phyloP scores from a whole-genome alignment of 2,797 vertebrate genomes.

The Alauda arvensis region DNA sequence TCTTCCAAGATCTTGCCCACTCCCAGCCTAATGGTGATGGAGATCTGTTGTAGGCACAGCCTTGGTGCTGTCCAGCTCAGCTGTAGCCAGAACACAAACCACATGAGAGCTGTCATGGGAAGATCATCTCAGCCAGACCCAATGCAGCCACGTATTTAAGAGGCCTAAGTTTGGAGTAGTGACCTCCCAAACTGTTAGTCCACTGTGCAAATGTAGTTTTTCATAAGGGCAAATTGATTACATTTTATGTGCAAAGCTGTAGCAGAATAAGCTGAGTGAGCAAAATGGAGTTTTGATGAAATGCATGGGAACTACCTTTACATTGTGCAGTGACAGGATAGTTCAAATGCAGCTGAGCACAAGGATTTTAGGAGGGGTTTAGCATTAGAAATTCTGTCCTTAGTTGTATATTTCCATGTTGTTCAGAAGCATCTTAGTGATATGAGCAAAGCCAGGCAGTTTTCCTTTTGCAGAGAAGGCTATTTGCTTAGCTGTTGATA shows the following conservation, averaged over 20 bases:
- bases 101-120: rapidly evolving
- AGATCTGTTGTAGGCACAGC: not conserved
- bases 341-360: not conserved
- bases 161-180: not conserved
- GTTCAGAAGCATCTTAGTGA: not conserved
- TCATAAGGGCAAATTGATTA: not conserved
- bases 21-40: too few relatives aligned
- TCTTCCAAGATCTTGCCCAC: not conserved
- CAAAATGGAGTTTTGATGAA: not conserved
- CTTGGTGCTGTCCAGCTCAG: not conserved
- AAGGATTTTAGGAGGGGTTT: not conserved
- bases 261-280: not conserved
- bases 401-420: not conserved
- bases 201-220: not conserved
- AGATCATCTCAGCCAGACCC: not conserved
- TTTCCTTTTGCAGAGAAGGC: not conserved
- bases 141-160: rapidly evolving
- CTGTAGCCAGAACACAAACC: not conserved
- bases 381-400: not conserved
- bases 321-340: not conserved
- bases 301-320: not conserved
- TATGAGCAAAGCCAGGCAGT: not conserved
- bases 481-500: not conserved
- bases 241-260: not conserved
- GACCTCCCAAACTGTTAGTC: not conserved